Evolutionary conservation across 92 coral and sea anemone species (phyloP), one percentile per base, ranked within the genome.

Genomic region (Epizoanthus fatuus): DNA sequence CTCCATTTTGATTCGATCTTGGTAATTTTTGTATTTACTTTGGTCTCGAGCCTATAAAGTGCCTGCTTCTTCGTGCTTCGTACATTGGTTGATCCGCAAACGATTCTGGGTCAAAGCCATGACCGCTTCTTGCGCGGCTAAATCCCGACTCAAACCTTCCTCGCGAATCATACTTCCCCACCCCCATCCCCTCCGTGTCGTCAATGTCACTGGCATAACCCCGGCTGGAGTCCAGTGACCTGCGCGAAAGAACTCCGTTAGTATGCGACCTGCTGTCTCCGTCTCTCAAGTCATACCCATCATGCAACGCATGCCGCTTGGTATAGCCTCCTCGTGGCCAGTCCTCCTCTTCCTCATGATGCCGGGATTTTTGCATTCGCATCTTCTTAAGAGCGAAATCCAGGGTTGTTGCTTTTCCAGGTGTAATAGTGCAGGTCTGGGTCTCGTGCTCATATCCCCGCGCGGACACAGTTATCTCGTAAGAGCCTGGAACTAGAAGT

Each of bases 401-500:
- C 12, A 97, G 90, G 7, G 86, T 73, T 9, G 95, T 94, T 14
- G 97, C 92, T 20, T 93, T 91, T 10, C 85, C 75, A 0, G 95
- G 86, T 17, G 76, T 60, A 15, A 97, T 98, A 19, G 96, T 97
- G 39, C 87, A 63, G 3, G 96, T 83, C 79, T 97, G 88, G 7
- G 99, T 89, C 69, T 93, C 95, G 70, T 86, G 97, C 71, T 97
- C 99, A 86, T 85, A 96, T 42, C 98, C 99, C 69, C 89, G 88
- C 56, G 96, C 98, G 66, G 96, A 89, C 56, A 93, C 99, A 8
- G 98, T 93, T 20, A 97, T 90, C 51, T 97, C 99, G 83, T 97
- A 97, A 49, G 99, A 95, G 35, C 99, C 99, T 90, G 99, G 98
- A 8, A 97, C 99, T 65, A 97, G 90, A 16, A 97, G 76, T 55